Evolutionary conservation across 2,888 invertebrate genomes (phyloP).

Genomic region (Biston betularia): DNA sequence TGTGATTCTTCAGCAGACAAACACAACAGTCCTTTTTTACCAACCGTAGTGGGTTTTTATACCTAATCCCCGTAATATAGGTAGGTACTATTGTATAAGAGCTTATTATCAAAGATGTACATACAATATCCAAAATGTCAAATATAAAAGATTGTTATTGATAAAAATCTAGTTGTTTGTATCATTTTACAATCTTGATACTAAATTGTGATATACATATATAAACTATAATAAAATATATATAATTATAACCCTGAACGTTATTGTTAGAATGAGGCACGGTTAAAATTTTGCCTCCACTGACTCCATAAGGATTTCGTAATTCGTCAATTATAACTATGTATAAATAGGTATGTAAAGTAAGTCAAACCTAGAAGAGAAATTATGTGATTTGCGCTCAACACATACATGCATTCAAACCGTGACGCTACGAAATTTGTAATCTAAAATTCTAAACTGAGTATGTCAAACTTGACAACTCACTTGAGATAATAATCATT

Average conservation of each 20-base stretch:
- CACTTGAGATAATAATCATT: constrained; percentile 6
- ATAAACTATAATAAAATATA: background rate
- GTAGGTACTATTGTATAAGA: background rate
- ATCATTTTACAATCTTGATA: background rate
- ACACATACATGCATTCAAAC: background rate
- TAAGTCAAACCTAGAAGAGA: background rate
- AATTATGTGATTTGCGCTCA: background rate
- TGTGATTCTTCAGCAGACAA: constrained; percentile 9
- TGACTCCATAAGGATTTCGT: background rate
- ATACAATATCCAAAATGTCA: constrained; percentile 11
- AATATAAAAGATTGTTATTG: constrained; percentile 1
- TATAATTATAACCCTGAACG: too few species aligned
- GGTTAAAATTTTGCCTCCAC: background rate
- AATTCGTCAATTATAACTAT: too few species aligned
- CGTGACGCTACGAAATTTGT: background rate
- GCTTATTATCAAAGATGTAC: background rate
- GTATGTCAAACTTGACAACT: constrained; percentile 5
- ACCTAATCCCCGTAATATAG: background rate
- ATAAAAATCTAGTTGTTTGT: constrained; percentile 1
- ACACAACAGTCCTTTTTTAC: background rate
- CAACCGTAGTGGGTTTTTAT: constrained; percentile 9
- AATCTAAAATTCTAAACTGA: background rate
- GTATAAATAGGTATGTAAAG: background rate
- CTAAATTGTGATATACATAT: background rate
- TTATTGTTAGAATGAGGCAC: too few species aligned